Conservation (phyloP, 2,797 vertebrate genomes). For the Hozukius guyotensis region DNA sequence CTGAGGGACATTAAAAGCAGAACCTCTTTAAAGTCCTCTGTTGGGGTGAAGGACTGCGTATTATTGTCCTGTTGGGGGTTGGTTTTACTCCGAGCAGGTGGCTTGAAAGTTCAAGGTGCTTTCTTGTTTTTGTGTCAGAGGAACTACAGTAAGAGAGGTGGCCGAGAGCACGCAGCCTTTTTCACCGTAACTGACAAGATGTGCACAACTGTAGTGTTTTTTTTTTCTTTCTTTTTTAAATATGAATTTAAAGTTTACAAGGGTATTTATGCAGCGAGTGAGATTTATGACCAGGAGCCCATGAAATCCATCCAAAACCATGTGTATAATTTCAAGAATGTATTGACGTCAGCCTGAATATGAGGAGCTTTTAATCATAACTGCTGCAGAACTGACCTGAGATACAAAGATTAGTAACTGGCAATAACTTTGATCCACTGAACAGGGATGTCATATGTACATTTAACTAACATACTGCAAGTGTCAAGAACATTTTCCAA, state of each 20-base stretch:
- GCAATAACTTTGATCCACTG: conserved; percentile 23
- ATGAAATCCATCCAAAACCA: conserved; percentile 65
- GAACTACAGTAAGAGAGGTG: neutral
- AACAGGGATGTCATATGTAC: neutral
- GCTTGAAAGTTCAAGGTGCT: conserved; percentile 54
- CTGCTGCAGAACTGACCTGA: conserved; percentile 35
- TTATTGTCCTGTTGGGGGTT: conserved; percentile 66
- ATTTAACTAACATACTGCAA: neutral
- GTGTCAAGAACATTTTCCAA: neutral
- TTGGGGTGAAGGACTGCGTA: conserved; percentile 61
- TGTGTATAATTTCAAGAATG: conserved; percentile 71
- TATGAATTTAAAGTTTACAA: conserved; percentile 51
- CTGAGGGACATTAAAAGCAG: conserved; percentile 68
- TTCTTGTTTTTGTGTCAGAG: conserved; percentile 39
- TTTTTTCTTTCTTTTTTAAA: conserved; percentile 30
- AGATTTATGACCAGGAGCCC: conserved; percentile 63
- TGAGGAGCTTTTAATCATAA: conserved; percentile 59
- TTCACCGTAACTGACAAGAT: conserved; percentile 2
- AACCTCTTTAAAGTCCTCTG: conserved; percentile 69
- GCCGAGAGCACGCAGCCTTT: neutral
- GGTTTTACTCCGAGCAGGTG: conserved; percentile 70
- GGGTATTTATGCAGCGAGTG: conserved; percentile 38
- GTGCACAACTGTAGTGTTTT: conserved; percentile 1
- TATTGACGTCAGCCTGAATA: conserved; percentile 59
- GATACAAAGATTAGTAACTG: conserved; percentile 28